Base-by-base conservation (phyloP, 1,140 invertebrate genomes). In the Pseudomyrmex cubaensis region DNA sequence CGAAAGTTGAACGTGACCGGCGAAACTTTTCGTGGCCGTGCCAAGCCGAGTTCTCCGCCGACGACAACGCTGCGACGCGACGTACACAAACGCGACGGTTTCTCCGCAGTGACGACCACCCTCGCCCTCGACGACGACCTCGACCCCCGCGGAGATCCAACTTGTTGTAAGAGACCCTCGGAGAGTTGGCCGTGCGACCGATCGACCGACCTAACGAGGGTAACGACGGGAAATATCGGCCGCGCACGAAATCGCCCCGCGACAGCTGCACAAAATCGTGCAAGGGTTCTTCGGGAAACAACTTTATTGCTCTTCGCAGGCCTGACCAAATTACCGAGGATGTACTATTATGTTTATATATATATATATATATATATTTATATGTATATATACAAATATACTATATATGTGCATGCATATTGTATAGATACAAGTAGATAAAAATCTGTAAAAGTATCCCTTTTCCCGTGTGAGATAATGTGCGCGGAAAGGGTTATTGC, bases 1-100 rank as follows among this genome's bases (percentile, higher is more conserved):
- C 90, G 91, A 92, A 91, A 92, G 91, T 92, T 92, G 89, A 92
- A 91, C 88, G 90, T 92, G 92, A 92, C 90, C 91, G 90, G 84
- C 88, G 85, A 92, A 92, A 92, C 83, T 92, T 92, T 92, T 92
- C 91, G 91, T 90, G 91, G 90, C 85, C 90, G 84, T 80, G 82
- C 64, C 88, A 75, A 84, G 84, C 61, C 67, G 56, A 72, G 57
- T 52, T n/a, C 46, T 17, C 13, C 48, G 35, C 35, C 35, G 61
- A n/a, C 25, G 25, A 35, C 35, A 35, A 35, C 64, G 73, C 57
- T 17, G 35, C 74, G 35, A 10, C 54, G 62, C n/a, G 50, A 50
- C 44, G 67, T 84, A 69, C 52, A 72, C 84, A 69, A 61, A 4
- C 8, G 57, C 66, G 63, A 25, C 48, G 52, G 13, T 17, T 15